These are phyloP conservation scores for Chloroclysta siterata DNA, from an alignment of 2,888 invertebrate genomes.

Conservation along the genomic window DNA sequence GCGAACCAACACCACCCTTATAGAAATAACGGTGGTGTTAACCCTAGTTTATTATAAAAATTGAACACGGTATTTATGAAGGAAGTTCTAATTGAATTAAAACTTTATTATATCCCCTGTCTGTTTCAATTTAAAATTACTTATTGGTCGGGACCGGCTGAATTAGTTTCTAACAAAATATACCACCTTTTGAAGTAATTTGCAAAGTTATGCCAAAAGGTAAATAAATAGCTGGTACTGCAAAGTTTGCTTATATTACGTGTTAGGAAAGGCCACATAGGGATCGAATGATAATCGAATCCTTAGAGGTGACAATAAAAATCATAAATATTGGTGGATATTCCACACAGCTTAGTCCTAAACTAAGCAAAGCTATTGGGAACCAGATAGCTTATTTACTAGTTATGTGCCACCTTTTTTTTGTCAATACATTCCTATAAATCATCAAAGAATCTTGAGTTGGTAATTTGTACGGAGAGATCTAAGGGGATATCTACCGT, in stretches of 20 bases:
- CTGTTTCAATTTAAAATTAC: slow-evolving; percentile 6
- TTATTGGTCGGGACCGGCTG: background rate
- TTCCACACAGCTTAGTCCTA: no score
- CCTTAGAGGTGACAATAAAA: no score
- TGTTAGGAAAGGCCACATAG: no score
- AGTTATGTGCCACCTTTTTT: no score
- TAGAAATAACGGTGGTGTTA: background rate
- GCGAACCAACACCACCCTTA: background rate
- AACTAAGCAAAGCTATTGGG: no score
- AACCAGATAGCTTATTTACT: no score
- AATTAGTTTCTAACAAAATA: slow-evolving; percentile 6
- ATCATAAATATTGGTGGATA: no score
- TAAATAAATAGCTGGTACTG: background rate
- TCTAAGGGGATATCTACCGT: no score
- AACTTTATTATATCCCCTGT: slow-evolving; percentile 7
- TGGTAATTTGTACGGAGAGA: no score
- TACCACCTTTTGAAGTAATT: background rate
- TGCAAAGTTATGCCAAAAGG: background rate
- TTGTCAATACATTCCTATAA: no score
- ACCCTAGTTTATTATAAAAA: slow-evolving; percentile 1
- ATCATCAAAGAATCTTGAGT: no score
- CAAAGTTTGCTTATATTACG: background rate
- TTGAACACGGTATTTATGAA: background rate
- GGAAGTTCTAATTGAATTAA: slow-evolving; percentile 6
- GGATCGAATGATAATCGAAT: no score